Evolutionary conservation across 2,888 invertebrate genomes (phyloP).

Genomic region (Apodemia mormo): DNA sequence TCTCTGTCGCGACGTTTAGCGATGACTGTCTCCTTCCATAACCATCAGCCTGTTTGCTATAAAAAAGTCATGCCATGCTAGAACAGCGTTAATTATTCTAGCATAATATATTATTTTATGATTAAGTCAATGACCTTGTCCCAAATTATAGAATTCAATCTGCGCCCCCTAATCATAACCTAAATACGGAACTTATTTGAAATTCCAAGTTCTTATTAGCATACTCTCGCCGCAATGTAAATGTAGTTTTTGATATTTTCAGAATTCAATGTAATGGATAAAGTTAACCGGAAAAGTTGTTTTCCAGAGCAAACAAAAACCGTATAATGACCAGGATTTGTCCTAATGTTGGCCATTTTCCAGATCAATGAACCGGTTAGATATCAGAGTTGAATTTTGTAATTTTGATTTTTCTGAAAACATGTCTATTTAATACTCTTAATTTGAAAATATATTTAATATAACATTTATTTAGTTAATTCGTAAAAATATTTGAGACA

Average conservation of each 20-base stretch:
- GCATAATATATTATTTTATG: too few species aligned
- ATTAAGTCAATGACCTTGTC: too few species aligned
- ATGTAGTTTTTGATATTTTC: conserved; percentile 19
- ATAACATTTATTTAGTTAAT: too few species aligned
- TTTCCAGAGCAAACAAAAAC: conserved; percentile 7
- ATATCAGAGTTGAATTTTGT: conserved; percentile 1
- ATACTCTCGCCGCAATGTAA: not conserved
- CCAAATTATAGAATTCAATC: too few species aligned
- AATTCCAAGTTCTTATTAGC: conserved; percentile 1
- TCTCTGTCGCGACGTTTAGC: too few species aligned
- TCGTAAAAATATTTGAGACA: too few species aligned
- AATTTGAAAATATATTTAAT: not conserved
- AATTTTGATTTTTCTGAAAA: not conserved
- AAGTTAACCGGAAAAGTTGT: conserved; percentile 4
- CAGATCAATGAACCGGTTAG: not conserved
- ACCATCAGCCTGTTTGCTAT: too few species aligned
- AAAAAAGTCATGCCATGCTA: too few species aligned
- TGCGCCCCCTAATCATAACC: not conserved
- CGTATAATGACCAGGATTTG: not conserved
- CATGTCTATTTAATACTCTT: not conserved
- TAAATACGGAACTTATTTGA: not conserved
- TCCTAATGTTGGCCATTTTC: conserved; percentile 17
- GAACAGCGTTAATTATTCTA: too few species aligned
- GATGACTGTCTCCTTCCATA: too few species aligned
- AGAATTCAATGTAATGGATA: conserved; percentile 9